phyloP scores from a whole-genome alignment of 2,888 invertebrate genomes.

The Lissocephala sabroskyi region DNA sequence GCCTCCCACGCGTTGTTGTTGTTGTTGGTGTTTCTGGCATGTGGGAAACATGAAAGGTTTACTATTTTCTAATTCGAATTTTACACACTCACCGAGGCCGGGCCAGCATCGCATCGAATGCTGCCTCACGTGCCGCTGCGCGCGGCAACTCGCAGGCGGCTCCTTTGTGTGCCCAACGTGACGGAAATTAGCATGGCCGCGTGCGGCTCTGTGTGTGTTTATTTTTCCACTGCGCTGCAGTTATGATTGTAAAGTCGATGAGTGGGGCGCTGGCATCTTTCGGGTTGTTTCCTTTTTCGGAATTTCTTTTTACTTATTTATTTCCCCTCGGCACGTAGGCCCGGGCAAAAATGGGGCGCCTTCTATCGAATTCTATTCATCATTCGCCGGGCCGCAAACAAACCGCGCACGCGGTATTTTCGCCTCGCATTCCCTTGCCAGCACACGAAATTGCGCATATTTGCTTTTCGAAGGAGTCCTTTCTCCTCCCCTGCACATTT shows the following conservation, averaged over 20 bases:
- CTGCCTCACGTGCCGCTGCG: conserved; percentile 39
- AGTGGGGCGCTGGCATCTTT: conserved; percentile 20
- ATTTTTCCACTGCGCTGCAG: conserved; percentile 58
- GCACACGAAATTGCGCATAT: conserved; percentile 63
- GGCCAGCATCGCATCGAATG: background rate
- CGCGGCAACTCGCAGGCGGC: conserved; percentile 22
- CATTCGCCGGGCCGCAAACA: conserved; percentile 57
- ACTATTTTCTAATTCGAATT: background rate
- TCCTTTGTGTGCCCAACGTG: conserved; percentile 64
- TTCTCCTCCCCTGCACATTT: no score
- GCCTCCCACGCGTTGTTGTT: conserved; percentile 6
- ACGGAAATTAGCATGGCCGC: conserved; percentile 57
- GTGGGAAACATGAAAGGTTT: background rate
- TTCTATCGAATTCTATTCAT: conserved; percentile 3
- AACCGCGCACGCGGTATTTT: conserved; percentile 49
- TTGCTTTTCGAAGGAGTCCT: conserved; percentile 45
- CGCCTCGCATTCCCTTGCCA: conserved; percentile 27
- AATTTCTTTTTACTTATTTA: conserved; percentile 26
- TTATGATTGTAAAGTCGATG: conserved; percentile 42
- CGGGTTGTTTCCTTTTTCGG: conserved; percentile 52
- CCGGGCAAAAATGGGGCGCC: background rate
- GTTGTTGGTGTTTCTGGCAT: background rate
- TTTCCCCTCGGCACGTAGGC: conserved; percentile 35
- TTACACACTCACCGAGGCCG: background rate
- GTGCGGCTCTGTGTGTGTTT: conserved; percentile 31